Percentiles rank a stretch among this genome's conserved stretches.
Evolutionary conservation across 2,888 invertebrate genomes (phyloP).

Genomic region (Isoperla grammatica): DNA sequence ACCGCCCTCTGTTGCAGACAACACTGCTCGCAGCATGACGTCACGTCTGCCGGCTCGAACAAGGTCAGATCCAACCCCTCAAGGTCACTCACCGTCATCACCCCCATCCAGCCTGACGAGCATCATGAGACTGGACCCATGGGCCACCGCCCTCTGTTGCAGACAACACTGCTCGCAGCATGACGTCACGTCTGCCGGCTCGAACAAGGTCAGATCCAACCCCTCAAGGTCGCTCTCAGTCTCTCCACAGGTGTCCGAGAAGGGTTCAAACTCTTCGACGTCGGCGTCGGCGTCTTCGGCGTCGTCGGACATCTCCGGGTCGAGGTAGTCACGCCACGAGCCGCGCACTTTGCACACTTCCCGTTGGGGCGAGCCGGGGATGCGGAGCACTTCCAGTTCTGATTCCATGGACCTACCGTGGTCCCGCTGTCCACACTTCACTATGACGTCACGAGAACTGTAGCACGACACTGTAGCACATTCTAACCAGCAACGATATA

Average conservation of each 20-base stretch:
- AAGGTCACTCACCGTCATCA: slow-evolving; percentile 46
- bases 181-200: slow-evolving; percentile 46
- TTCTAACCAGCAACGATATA: no score
- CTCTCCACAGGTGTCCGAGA: slow-evolving; percentile 45
- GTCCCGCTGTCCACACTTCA: no score
- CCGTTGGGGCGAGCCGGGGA: slow-evolving; percentile 35
- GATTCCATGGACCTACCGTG: slow-evolving; percentile 22
- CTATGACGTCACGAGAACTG: no score
- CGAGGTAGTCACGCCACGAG: slow-evolving; percentile 42
- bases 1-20: slow-evolving; percentile 12
- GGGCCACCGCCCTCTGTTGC: slow-evolving; percentile 11
- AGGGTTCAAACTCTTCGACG: slow-evolving; percentile 35
- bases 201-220: slow-evolving; percentile 59
- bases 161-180: slow-evolving; percentile 20
- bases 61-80: slow-evolving; percentile 61
- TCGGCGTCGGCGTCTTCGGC: slow-evolving; percentile 28
- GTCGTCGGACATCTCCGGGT: slow-evolving; percentile 35
- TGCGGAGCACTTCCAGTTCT: slow-evolving; percentile 28
- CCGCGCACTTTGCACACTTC: slow-evolving; percentile 36
- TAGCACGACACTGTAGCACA: no score
- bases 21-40: slow-evolving; percentile 17
- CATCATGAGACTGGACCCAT: slow-evolving; percentile 24
- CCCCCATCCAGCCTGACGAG: slow-evolving; percentile 19
- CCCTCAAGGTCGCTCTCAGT: slow-evolving; percentile 55
- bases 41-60: slow-evolving; percentile 53